Evolutionary conservation across 2,888 invertebrate species (phyloP).

Genomic region (Orthosia gothica): DNA sequence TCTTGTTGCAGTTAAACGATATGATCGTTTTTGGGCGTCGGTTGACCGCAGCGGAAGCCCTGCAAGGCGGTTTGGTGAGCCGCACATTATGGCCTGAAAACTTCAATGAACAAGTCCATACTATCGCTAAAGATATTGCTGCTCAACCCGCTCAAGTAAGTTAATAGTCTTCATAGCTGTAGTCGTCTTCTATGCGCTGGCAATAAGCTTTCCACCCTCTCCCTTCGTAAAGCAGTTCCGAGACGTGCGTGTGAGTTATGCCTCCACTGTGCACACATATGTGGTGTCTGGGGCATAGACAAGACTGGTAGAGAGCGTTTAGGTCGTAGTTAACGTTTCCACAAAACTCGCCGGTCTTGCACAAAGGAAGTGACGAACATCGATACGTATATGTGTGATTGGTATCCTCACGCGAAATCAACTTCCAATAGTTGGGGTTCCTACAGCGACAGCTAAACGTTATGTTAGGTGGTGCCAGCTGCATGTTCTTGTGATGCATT

Average conservation of each 20-base stretch:
- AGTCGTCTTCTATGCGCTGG: conserved; percentile 78
- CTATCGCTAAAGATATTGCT: conserved; percentile 93
- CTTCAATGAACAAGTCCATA: conserved; percentile 94
- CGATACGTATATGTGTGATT: conserved; percentile 80
- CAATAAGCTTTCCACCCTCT: conserved; percentile 91
- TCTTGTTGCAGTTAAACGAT: conserved; percentile 80
- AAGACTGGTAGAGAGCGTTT: conserved; percentile 92
- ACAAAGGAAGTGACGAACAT: conserved; percentile 89
- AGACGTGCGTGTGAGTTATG: conserved; percentile 82
- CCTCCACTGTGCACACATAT: conserved; percentile 91
- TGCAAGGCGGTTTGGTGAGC: conserved; percentile 95
- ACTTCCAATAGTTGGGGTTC: conserved; percentile 89
- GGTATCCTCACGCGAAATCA: conserved; percentile 71
- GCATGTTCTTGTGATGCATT: conserved; percentile 82
- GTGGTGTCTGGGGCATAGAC: conserved; percentile 92
- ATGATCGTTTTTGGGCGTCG: conserved; percentile 93
- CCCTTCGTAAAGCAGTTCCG: conserved; percentile 91
- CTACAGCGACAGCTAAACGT: conserved; percentile 89
- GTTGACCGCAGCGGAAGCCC: conserved; percentile 95
- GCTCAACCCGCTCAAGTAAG: conserved; percentile 94
- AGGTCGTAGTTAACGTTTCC: conserved; percentile 92
- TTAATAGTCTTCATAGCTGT: conserved; percentile 81
- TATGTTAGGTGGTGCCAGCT: conserved; percentile 85
- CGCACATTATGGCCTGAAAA: conserved; percentile 95
- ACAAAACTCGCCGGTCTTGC: conserved; percentile 91